Evolutionary conservation across 53 echinoderm and acorn worm species (phyloP).

Genomic region (Stichopus horrens): DNA sequence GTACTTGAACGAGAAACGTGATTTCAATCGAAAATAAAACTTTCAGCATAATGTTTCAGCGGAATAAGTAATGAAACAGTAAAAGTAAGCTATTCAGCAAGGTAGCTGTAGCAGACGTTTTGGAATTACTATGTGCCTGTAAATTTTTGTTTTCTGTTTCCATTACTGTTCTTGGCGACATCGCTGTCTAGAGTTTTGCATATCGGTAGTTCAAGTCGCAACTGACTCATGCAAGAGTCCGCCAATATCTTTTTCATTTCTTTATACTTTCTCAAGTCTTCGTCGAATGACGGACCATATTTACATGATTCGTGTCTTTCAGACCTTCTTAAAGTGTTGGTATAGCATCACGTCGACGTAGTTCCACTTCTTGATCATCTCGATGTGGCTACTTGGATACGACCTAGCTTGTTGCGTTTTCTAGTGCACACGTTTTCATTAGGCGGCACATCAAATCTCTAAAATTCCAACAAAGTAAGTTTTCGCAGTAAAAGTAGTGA

Average conservation of each 20-base stretch:
- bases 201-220: background rate
- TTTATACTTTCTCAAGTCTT: background rate
- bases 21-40: too few species aligned
- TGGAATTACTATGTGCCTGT: too few species aligned
- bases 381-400: background rate
- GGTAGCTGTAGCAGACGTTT: too few species aligned
- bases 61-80: too few species aligned
- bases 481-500: background rate
- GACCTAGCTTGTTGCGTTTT: background rate
- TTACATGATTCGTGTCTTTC: background rate
- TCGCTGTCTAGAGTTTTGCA: background rate
- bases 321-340: background rate
- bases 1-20: too few species aligned
- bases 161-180: background rate
- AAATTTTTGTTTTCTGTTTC: background rate
- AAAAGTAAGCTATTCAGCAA: too few species aligned
- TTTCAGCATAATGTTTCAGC: too few species aligned
- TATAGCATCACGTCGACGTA: background rate
- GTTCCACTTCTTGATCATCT: background rate
- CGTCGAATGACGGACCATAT: background rate
- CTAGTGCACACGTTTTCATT: background rate
- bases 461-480: background rate
- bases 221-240: background rate
- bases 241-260: background rate
- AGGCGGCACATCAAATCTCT: background rate